A percentile compares a stretch with the other conserved stretches of the same genome.
Evolutionary conservation across 53 echinoderm and acorn worm genomes (phyloP).

Genomic region (Glandiceps talaboti): DNA sequence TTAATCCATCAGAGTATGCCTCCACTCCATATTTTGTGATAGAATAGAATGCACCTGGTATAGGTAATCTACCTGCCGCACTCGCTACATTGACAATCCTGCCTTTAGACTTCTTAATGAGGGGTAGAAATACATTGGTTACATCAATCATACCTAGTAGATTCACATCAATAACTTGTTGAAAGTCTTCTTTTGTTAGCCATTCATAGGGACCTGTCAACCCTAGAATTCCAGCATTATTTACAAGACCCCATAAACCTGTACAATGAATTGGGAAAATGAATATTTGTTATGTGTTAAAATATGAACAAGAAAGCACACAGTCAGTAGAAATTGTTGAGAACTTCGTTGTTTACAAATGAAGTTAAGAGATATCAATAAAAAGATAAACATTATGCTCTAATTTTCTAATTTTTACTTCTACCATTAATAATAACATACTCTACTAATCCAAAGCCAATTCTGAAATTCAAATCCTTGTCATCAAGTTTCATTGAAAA

Average conservation of each 20-base stretch:
- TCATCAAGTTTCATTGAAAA: too few relatives aligned
- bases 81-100: slow-evolving; percentile 40
- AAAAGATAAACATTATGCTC: too few relatives aligned
- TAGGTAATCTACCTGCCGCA: slow-evolving; percentile 12
- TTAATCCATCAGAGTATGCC: slow-evolving; percentile 36
- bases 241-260: slow-evolving; percentile 50
- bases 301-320: too few relatives aligned
- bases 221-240: slow-evolving; percentile 40
- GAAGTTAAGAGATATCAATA: too few relatives aligned
- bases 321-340: too few relatives aligned
- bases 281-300: too few relatives aligned
- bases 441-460: too few relatives aligned
- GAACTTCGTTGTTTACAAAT: too few relatives aligned
- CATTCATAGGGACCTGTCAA: slow-evolving; percentile 27
- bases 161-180: slow-evolving; percentile 31
- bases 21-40: slow-evolving; percentile 38
- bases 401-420: too few relatives aligned
- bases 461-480: too few relatives aligned
- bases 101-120: slow-evolving; percentile 28
- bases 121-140: slow-evolving; percentile 40
- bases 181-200: slow-evolving; percentile 21
- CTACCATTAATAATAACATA: too few relatives aligned
- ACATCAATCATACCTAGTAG: slow-evolving; percentile 32
- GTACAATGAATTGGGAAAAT: too few relatives aligned
- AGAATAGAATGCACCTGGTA: slow-evolving; percentile 16